phyloP scores from a whole-genome alignment of 2,797 vertebrate species.

The Monodelphis domestica region DNA sequence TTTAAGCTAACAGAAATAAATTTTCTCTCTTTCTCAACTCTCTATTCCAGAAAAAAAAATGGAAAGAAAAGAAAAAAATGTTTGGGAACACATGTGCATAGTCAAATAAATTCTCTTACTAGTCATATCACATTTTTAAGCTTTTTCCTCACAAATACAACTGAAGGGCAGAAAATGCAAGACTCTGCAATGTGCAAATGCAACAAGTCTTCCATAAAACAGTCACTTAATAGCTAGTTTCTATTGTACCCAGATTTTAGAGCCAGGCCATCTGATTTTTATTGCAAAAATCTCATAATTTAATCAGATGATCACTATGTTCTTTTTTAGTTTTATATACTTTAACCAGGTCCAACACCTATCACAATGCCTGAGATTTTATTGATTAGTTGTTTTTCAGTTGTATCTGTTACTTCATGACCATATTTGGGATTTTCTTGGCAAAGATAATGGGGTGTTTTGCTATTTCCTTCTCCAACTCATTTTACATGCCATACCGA shows the following conservation, averaged over 20 bases:
- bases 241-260: not conserved
- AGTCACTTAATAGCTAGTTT: not conserved
- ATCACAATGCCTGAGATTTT: no score
- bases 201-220: not conserved
- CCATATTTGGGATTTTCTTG: no score
- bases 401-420: no score
- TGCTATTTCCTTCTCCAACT: no score
- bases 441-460: no score
- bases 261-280: not conserved
- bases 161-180: not conserved
- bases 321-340: not conserved
- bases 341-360: not conserved
- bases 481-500: no score
- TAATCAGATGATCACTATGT: not conserved
- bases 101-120: not conserved
- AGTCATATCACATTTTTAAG: not conserved
- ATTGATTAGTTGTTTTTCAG: no score
- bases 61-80: not conserved
- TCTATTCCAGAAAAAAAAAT: not conserved
- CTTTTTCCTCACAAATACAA: not conserved
- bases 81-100: not conserved
- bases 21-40: not conserved
- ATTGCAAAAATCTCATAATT: not conserved
- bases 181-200: not conserved
- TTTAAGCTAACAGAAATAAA: not conserved